Evolutionary conservation across 2,888 invertebrate genomes (phyloP), one percentile per base, ranked within the genome.

Genomic region (Unio pictorum): DNA sequence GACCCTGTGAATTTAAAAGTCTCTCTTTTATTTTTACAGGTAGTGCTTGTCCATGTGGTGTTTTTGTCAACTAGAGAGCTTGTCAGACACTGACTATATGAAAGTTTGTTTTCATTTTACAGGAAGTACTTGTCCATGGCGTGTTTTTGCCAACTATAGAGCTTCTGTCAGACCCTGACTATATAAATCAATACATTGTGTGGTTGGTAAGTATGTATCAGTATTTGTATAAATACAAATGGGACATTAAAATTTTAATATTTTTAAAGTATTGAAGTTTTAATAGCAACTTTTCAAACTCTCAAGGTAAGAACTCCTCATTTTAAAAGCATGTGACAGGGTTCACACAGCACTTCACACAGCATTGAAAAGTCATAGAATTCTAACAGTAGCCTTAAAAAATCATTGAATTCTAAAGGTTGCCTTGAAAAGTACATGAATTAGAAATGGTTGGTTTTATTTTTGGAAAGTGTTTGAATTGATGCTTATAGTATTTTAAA

Each of bases 51-150:
- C 30, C 30, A 30, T 30, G 30, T 4, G 30, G 30, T 30, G 30
- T 30, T 96, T 68, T 90, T 93, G 67, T 95, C 95, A 0, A 90
- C 94, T 57, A 91, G 96, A 64, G 92, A 93, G 85, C 90, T 94
- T 95, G 73, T 94, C 95, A 61, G 96, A 96, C 91, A 96, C 97
- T 66, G 96, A 97, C 92, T 96, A 95, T 88, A 94, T 97, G 81
- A 97, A 97, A 34, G 34, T 64, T 18, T 68, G 56, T 68, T 70
- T 61, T 66, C 28, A n/a, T 30, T 62, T 79, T 95, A 45, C 92
- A 95, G 85, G 95, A 95, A 84, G 91, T 96, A 66, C 92, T 96
- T 73, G 93, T 94, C 30, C 93, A 95, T 86, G 93, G 94, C 66
- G 91, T 94, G 61, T 92, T 96, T 68, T 90, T 93, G 67, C 95